phyloP scores from a whole-genome alignment of 23 tunicate species.

The Trididemnum clinides region DNA sequence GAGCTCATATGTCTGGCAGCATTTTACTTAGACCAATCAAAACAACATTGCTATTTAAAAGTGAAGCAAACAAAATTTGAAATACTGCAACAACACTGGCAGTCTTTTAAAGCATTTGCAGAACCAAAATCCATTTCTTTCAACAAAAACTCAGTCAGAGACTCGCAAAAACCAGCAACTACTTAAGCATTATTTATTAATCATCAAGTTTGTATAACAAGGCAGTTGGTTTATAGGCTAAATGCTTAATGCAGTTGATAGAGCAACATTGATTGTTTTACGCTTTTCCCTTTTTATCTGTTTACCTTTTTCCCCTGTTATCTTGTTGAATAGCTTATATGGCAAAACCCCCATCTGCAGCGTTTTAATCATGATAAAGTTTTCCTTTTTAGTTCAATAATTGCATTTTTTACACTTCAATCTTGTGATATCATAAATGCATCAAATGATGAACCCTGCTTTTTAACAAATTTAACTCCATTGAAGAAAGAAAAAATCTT shows the following conservation, averaged over 20 bases:
- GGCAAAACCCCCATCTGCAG: no score
- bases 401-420: no score
- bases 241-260: no score
- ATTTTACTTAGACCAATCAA: neutral
- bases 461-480: neutral
- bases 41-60: neutral
- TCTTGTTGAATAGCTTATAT: no score
- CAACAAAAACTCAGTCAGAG: neutral
- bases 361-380: no score
- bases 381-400: constrained; percentile 8
- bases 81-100: neutral
- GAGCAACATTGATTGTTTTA: no score
- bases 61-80: neutral
- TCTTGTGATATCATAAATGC: constrained; percentile 1
- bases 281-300: no score
- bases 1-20: neutral
- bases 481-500: neutral
- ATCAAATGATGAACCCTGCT: no score
- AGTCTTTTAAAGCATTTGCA: constrained; percentile 38
- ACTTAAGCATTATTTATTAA: no score
- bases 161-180: neutral
- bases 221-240: no score
- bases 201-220: no score
- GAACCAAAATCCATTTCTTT: neutral
- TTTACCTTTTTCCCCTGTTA: no score